These are phyloP conservation scores for Ceratotherium simum DNA, from an alignment of 2,113 vertebrate species.

Conservation along the genomic window DNA sequence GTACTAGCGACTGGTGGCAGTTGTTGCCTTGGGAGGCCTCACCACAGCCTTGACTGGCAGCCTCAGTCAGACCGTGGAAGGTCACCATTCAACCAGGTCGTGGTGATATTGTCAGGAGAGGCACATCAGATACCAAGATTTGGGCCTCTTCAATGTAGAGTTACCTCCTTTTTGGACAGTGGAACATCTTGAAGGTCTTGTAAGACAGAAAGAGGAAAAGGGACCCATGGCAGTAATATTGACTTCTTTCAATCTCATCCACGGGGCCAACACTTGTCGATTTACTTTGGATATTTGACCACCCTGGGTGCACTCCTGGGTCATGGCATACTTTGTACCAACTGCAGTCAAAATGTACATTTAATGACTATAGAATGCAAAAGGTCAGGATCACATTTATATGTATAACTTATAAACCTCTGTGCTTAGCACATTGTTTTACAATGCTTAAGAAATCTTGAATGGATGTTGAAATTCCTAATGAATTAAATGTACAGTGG, in stretches of 20 bases:
- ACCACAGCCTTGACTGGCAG: too few species aligned
- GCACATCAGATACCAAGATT: neutral
- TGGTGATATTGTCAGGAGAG: neutral
- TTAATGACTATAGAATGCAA: neutral
- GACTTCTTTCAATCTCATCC: neutral
- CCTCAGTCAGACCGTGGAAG: neutral
- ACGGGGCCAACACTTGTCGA: neutral
- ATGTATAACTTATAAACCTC: neutral
- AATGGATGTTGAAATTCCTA: neutral
- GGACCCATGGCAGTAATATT: neutral
- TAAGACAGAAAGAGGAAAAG: neutral
- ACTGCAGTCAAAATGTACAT: neutral
- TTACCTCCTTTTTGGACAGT: neutral
- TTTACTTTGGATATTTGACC: neutral
- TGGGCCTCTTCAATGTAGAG: neutral
- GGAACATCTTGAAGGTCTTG: neutral
- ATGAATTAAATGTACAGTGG: neutral
- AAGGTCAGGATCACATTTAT: neutral
- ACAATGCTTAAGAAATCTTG: neutral
- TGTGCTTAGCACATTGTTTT: neutral
- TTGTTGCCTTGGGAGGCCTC: neutral
- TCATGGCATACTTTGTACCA: neutral
- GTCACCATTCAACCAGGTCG: neutral
- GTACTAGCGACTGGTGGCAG: rapidly evolving
- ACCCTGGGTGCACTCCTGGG: rapidly evolving